phyloP scores from a whole-genome alignment of 2,113 vertebrate species.

The Calypte anna region DNA sequence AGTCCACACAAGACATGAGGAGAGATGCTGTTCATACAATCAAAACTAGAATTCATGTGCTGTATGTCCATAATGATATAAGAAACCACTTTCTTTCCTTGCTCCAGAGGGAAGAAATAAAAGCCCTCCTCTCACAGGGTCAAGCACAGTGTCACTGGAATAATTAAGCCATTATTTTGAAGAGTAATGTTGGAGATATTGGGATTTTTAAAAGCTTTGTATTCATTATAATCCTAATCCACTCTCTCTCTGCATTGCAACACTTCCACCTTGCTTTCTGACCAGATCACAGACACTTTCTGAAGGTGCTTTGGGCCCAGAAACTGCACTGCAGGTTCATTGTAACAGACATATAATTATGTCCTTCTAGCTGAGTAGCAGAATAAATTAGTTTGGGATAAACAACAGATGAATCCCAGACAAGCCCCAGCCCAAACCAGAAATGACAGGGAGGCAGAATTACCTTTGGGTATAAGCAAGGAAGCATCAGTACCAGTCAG shows the following conservation, averaged over 20 bases:
- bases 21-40: slow-evolving; percentile 31
- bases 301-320: not conserved
- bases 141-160: not conserved
- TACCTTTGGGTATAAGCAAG: not conserved
- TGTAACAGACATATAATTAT: not conserved
- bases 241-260: not conserved
- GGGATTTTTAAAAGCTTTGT: not conserved
- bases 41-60: slow-evolving; percentile 20
- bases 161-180: not conserved
- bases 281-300: not conserved
- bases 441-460: not conserved
- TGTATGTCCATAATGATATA: not conserved
- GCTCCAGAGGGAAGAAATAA: not conserved
- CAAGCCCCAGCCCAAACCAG: not conserved
- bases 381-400: not conserved
- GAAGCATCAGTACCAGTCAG: not conserved
- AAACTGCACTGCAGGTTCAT: not conserved
- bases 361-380: not conserved
- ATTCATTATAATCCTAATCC: not conserved
- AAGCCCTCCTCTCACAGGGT: not conserved
- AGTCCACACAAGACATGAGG: not conserved
- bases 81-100: not conserved
- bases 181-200: not conserved
- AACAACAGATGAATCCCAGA: not conserved
- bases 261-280: not conserved